phyloP scores from a whole-genome alignment of 2,797 vertebrate genomes.

The Anabas testudineus region DNA sequence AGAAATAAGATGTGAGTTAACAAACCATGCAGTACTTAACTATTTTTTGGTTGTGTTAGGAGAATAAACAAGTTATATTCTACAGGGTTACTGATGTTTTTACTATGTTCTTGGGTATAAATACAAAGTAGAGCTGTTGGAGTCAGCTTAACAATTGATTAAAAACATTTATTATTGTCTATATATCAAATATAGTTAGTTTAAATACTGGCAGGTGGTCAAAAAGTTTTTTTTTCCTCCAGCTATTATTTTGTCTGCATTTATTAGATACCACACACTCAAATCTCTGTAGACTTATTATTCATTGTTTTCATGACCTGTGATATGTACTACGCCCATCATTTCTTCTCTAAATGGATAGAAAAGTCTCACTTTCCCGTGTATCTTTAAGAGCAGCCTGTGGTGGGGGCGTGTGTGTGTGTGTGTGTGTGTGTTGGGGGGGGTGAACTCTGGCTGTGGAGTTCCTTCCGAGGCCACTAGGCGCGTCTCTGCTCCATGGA shows the following conservation, averaged over 20 bases:
- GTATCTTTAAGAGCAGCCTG: conserved; percentile 75
- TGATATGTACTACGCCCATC: background rate
- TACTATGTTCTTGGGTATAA: too few relatives aligned
- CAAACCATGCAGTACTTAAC: too few relatives aligned
- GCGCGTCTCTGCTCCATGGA: conserved; percentile 94
- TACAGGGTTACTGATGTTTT: too few relatives aligned
- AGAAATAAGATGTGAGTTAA: too few relatives aligned
- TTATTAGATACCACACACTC: background rate
- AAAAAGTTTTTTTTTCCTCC: background rate
- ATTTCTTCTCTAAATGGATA: background rate
- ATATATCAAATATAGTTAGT: background rate
- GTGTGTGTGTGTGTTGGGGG: background rate
- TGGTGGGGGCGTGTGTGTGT: conserved; percentile 20
- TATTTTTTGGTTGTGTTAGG: too few relatives aligned
- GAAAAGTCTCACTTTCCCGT: conserved; percentile 23
- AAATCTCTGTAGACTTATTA: background rate
- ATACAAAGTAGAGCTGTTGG: too few relatives aligned
- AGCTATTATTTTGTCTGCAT: background rate
- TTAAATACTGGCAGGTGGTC: background rate
- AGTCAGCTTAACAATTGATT: too few relatives aligned
- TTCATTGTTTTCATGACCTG: background rate
- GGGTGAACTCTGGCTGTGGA: conserved; percentile 59
- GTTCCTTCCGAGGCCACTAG: conserved; percentile 86
- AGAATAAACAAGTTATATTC: too few relatives aligned
- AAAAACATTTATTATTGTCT: background rate